Evolutionary conservation across 2,113 vertebrate species (phyloP), one percentile per base, ranked within the genome.

Genomic region (Macaca nemestrina): DNA sequence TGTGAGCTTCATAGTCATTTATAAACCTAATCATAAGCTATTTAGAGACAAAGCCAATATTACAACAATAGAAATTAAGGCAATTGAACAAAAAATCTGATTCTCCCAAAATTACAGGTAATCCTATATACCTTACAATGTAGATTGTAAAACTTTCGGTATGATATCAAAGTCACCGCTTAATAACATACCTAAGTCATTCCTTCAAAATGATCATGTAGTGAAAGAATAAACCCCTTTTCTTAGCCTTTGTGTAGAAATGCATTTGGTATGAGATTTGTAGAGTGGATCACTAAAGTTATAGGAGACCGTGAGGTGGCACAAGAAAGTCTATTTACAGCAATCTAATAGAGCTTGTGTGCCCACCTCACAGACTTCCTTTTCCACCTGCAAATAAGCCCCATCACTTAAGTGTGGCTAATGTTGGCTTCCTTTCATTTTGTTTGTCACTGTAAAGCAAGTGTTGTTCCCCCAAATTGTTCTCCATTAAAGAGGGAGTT

Each of bases 21-120:
- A 94, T 90, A 85, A 32, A 90, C 14, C 78, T 87, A 89, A 67
- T 88, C 50, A 40, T 85, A 94, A 87, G 38, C 27, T 83, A 85
- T 81, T 94, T 86, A 91, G 88, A 96, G 90, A 72, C 35, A 98
- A 92, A 88, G n/a, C 70, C 95, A 95, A 61, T 90, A 90, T 92
- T 93, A 27, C 48, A 84, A 80, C 43, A 93, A 61, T 25, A 84
- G 45, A 95, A 96, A 23, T 85, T 61, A 83, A 95, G 27, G 8
- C 88, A 96, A 57, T 45, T 52, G 43, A 95, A 30, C 48, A 68
- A 70, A 81, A 84, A 92, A 64, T 32, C 32, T 61, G 82, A 72
- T 81, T 97, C 2, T 80, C 11, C n/a, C 64, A 14, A 70, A 95
- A 85, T 55, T 84, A 72, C 23, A 90, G 10, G 18, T 73, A 68